These are phyloP conservation scores for Sula dactylatra DNA, from an alignment of 2,113 vertebrate species.

Conservation along the genomic window DNA sequence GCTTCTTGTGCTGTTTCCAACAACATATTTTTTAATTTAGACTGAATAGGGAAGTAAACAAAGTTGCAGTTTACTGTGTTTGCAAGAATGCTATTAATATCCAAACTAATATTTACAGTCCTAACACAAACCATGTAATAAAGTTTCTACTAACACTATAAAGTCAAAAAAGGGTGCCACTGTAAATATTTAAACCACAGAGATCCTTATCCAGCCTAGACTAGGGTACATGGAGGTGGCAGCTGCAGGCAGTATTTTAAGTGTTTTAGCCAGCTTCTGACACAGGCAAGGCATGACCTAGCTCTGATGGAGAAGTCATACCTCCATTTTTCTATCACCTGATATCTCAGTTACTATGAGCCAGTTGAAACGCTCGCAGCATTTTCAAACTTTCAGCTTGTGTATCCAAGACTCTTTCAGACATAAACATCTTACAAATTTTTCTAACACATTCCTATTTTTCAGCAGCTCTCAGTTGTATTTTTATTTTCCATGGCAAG, in stretches of 20 bases:
- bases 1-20: background rate
- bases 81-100: conserved; percentile 24
- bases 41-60: background rate
- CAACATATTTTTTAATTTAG: conserved; percentile 31
- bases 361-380: background rate
- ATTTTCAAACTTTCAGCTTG: background rate
- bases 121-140: background rate
- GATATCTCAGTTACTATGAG: background rate
- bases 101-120: conserved; percentile 45
- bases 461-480: background rate
- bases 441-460: background rate
- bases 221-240: background rate
- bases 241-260: background rate
- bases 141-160: background rate
- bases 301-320: background rate
- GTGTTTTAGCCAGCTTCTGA: background rate
- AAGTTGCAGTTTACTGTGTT: background rate
- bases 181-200: conserved; percentile 49
- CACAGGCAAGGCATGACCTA: background rate
- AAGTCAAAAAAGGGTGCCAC: background rate
- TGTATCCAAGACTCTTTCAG: background rate
- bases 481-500: background rate
- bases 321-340: background rate
- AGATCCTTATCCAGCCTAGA: background rate
- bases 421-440: background rate